Evolutionary conservation across 1,140 invertebrate species (phyloP), one percentile per base, ranked within the genome.

Genomic region (Heliconius hermathena): DNA sequence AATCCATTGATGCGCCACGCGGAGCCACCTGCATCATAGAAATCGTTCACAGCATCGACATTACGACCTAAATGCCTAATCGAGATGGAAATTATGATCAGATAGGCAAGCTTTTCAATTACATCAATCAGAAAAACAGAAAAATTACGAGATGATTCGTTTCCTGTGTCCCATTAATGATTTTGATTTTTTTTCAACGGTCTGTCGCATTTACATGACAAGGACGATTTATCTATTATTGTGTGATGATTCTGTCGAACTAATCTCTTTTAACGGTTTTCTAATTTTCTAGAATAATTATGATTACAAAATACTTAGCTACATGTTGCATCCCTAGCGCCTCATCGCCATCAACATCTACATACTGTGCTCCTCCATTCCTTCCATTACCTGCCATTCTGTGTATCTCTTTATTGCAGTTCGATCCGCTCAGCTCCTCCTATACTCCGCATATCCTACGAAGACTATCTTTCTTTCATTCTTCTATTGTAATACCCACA

Each of bases 131-230:
- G 79, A 88, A 83, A 88, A 89, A 36, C 84, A 86, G 83, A 82
- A 87, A 89, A 90, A 94, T 89, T 87, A 87, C 89, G 82, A 86
- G 76, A 88, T 94, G 86, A 93, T 93, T 81, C 88, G 85, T 90
- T 94, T 94, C 92, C 92, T 91, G 92, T 91, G 74, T 70, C 81
- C 81, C 60, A 85, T 71, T 85, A 87, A 90, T 89, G 81, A 87
- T 82, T 90, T 84, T 71, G 75, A 78, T 77, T 85, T 87, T 90
- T 79, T 89, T 85, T 85, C 78, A 82, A 83, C 80, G 84, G 84
- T 86, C 79, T 80, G 81, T 77, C 78, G 82, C 84, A 82, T 90
- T 89, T 86, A 78, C 83, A 87, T 87, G 79, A 76, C 90, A 90
- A 93, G 90, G 91, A 82, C 89, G 83, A 83, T 80, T 73, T 85